These are phyloP conservation scores for Lophochroa leadbeateri DNA, from an alignment of 2,113 vertebrate species.

Conservation along the genomic window DNA sequence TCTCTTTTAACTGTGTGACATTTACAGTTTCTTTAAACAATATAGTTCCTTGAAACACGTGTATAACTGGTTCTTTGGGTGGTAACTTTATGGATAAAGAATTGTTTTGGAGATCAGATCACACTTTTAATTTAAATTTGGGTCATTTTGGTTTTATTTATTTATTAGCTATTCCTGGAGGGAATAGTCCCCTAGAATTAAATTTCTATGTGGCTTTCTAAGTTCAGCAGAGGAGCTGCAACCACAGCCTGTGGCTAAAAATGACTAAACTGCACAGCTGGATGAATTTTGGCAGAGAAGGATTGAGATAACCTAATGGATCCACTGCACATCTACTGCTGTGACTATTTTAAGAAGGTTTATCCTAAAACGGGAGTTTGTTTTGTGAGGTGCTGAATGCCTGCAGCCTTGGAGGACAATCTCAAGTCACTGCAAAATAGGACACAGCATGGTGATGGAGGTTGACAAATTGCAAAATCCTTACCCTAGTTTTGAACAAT, in stretches of 20 bases:
- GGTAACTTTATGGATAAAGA: constrained; percentile 24
- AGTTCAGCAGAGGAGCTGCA: background rate
- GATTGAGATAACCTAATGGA: background rate
- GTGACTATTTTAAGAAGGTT: background rate
- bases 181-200: background rate
- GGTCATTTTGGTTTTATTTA: background rate
- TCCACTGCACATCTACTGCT: background rate
- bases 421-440: background rate
- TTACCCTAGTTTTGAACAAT: constrained; percentile 26
- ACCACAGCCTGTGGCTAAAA: background rate
- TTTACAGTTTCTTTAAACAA: constrained; percentile 66
- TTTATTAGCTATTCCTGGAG: background rate
- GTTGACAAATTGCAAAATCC: constrained; percentile 4
- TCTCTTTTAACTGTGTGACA: constrained; percentile 42
- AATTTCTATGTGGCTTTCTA: background rate
- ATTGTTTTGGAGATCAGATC: background rate
- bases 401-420: background rate
- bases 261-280: background rate
- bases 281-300: background rate
- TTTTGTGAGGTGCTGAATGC: background rate
- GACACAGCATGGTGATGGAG: background rate
- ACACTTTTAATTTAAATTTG: background rate
- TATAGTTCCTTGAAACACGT: constrained; percentile 34
- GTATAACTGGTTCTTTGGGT: constrained; percentile 32
- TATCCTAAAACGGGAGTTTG: background rate